Conservation (phyloP, 2,888 invertebrate species). For the Alentia gelatinosa region DNA sequence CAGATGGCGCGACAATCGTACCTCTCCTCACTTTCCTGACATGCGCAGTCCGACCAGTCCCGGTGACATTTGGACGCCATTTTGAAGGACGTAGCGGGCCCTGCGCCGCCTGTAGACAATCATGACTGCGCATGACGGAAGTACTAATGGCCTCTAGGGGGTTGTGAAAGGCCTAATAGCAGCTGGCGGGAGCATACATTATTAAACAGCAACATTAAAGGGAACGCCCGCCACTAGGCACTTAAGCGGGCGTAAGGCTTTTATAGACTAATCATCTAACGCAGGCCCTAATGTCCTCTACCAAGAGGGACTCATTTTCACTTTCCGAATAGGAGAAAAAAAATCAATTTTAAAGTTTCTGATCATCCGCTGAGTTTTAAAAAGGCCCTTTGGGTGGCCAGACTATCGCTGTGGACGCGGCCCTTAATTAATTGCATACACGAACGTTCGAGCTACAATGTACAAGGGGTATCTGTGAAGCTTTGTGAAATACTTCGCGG, state of each 20-base stretch:
- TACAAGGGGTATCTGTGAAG: too few species aligned
- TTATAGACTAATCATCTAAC: neutral
- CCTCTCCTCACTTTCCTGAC: too few species aligned
- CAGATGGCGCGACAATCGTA: too few species aligned
- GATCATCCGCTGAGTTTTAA: neutral
- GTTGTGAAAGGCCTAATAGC: neutral
- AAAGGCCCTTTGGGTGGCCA: too few species aligned
- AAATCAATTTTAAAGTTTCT: neutral
- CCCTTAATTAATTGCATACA: too few species aligned
- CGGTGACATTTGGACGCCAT: conserved; percentile 3
- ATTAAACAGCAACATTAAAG: conserved; percentile 33
- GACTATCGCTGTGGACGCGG: too few species aligned
- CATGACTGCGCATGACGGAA: conserved; percentile 43
- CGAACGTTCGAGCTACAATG: too few species aligned
- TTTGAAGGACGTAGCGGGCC: neutral
- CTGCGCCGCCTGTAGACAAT: neutral
- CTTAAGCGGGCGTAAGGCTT: neutral
- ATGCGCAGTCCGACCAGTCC: too few species aligned
- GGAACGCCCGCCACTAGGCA: conserved; percentile 83
- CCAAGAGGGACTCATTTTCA: neutral
- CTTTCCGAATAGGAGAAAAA: neutral
- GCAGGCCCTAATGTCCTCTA: neutral
- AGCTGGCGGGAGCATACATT: conserved; percentile 40
- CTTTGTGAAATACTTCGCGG: too few species aligned
- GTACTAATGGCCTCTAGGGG: neutral